Evolutionary conservation across 2,797 vertebrate genomes (phyloP).

Genomic region (Notolepis coatsorum): DNA sequence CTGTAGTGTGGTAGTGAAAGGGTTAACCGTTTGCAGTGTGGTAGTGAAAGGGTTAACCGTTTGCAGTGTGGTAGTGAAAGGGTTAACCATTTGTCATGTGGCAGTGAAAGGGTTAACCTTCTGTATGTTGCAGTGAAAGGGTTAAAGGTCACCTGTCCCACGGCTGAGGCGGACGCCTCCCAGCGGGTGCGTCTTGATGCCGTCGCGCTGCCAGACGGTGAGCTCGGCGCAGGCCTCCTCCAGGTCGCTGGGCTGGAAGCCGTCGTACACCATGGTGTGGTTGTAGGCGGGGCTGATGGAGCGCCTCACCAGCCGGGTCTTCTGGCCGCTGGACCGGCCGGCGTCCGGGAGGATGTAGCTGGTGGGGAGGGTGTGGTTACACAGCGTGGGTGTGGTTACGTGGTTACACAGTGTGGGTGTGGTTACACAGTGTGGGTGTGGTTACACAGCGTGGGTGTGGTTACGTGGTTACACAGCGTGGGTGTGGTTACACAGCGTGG

Average conservation of each 20-base stretch:
- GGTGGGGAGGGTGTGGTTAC: no score
- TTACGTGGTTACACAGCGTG: no score
- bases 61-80: no score
- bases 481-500: no score
- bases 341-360: slow-evolving; percentile 94
- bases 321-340: slow-evolving; percentile 89
- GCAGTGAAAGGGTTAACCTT: no score
- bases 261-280: slow-evolving; percentile 99
- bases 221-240: slow-evolving; percentile 92
- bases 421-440: neutral
- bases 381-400: neutral
- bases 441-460: no score
- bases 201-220: slow-evolving; percentile 85
- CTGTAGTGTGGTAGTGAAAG: no score
- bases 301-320: slow-evolving; percentile 87
- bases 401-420: neutral
- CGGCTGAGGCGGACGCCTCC: slow-evolving; percentile 92
- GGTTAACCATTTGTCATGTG: no score
- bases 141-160: slow-evolving; percentile 88
- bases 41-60: no score
- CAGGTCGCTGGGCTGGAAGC: slow-evolving; percentile 89
- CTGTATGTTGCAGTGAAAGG: no score
- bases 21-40: no score
- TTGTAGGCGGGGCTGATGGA: slow-evolving; percentile 91
- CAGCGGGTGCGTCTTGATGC: slow-evolving; percentile 80